Evolutionary conservation across 2,797 vertebrate species (phyloP).

Genomic region (Fratercula arctica): DNA sequence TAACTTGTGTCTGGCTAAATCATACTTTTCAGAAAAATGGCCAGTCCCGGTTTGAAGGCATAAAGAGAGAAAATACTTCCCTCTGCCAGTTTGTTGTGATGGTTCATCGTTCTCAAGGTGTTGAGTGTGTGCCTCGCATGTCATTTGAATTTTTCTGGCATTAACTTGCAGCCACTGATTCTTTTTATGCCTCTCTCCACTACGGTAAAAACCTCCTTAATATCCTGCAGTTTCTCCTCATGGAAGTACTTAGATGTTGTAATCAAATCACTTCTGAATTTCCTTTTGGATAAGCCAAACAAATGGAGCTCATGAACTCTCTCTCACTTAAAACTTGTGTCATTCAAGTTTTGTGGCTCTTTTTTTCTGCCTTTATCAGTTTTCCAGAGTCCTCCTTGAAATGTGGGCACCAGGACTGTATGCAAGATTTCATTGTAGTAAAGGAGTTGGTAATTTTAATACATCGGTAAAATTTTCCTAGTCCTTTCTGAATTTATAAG

Average conservation of each 20-base stretch:
- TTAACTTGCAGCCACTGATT: background rate
- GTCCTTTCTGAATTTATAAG: background rate
- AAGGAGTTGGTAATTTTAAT: background rate
- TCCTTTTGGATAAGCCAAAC: background rate
- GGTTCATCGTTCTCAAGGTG: background rate
- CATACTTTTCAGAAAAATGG: background rate
- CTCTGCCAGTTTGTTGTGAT: background rate
- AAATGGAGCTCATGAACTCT: background rate
- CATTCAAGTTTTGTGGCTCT: background rate
- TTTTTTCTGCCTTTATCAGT: background rate
- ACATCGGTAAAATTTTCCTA: background rate
- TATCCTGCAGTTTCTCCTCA: background rate
- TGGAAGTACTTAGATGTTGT: background rate
- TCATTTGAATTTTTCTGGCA: background rate
- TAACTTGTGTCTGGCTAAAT: background rate
- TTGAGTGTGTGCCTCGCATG: background rate
- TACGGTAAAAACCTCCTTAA: background rate
- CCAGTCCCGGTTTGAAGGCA: background rate
- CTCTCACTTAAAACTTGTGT: background rate
- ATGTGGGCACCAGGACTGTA: rapidly evolving
- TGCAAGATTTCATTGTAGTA: background rate
- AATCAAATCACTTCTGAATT: background rate
- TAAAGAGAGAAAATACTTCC: background rate
- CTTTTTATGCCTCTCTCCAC: background rate
- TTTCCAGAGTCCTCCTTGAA: background rate